Percentiles rank a stretch among this genome's conserved stretches.
Conservation (phyloP, 2,113 vertebrate species). For the Atractosteus spatula region DNA sequence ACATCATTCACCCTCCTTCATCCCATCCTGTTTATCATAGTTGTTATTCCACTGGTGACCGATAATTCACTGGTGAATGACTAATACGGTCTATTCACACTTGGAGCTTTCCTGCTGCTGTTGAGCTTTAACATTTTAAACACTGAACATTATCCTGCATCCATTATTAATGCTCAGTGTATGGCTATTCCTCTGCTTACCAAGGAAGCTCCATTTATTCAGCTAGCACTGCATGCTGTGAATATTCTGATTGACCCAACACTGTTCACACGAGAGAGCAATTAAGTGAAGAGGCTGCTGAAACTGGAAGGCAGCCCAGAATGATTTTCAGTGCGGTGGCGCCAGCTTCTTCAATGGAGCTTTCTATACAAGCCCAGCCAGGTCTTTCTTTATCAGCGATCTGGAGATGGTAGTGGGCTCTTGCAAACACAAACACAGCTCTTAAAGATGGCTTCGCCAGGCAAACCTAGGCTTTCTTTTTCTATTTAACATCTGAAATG, state of each 20-base stretch:
- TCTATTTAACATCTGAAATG: not conserved
- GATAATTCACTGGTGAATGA: not conserved
- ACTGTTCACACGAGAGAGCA: conserved; percentile 12
- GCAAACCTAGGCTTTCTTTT: not conserved
- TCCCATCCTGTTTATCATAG: not conserved
- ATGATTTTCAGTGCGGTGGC: not conserved
- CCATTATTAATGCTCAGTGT: conserved; percentile 2
- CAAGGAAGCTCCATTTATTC: not conserved
- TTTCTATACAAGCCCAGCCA: not conserved
- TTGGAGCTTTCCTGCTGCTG: not conserved
- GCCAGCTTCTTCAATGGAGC: not conserved
- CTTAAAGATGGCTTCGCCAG: not conserved
- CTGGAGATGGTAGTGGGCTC: not conserved
- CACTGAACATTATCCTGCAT: conserved; percentile 2
- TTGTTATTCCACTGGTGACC: not conserved
- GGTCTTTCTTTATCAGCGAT: not conserved
- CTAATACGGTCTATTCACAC: not conserved
- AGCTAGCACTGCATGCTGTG: conserved; percentile 3
- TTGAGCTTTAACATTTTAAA: not conserved
- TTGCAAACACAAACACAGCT: not conserved
- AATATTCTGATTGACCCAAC: conserved; percentile 2
- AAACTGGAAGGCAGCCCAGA: conserved; percentile 9
- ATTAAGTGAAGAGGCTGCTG: conserved; percentile 3
- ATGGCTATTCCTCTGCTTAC: not conserved
- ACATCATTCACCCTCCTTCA: not conserved